Evolutionary conservation across 2,113 vertebrate genomes (phyloP).

Genomic region (Scomber colias): DNA sequence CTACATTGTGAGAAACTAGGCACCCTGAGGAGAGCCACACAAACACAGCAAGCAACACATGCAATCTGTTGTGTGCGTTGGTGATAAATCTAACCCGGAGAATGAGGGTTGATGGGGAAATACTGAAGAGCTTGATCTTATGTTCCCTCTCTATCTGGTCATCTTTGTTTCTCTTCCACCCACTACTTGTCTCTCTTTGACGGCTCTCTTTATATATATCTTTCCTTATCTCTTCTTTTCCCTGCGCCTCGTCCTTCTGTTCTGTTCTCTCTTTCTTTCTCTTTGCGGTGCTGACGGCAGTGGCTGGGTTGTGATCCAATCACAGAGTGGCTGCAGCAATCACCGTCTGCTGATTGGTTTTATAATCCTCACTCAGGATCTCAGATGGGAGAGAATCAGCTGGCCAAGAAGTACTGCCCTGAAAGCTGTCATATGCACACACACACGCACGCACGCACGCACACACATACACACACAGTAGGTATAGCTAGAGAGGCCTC

Average conservation of each 20-base stretch:
- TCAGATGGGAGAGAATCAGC: slow-evolving; percentile 79
- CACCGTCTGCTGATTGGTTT: slow-evolving; percentile 83
- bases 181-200: slow-evolving; percentile 22
- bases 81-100: slow-evolving; percentile 30
- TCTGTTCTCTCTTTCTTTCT: slow-evolving; percentile 54
- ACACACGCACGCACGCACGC: neutral
- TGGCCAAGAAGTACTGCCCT: slow-evolving; percentile 62
- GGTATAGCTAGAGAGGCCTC: too few relatives aligned
- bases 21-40: neutral
- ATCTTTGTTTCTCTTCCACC: slow-evolving; percentile 37
- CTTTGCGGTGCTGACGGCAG: slow-evolving; percentile 62
- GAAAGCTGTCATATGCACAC: slow-evolving; percentile 60
- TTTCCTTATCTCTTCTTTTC: slow-evolving; percentile 51
- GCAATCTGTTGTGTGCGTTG: slow-evolving; percentile 9
- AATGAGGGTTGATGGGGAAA: slow-evolving; percentile 44
- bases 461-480: neutral
- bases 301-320: slow-evolving; percentile 76
- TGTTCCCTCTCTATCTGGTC: slow-evolving; percentile 25
- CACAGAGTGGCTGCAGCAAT: slow-evolving; percentile 79
- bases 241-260: slow-evolving; percentile 23
- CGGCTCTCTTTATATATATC: slow-evolving; percentile 70
- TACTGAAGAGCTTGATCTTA: slow-evolving; percentile 48
- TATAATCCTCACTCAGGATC: slow-evolving; percentile 83
- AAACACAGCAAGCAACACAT: neutral
- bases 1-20: neutral